Evolutionary conservation across 2,113 vertebrate species (phyloP), one percentile per base, ranked within the genome.

Genomic region (Podarcis muralis): DNA sequence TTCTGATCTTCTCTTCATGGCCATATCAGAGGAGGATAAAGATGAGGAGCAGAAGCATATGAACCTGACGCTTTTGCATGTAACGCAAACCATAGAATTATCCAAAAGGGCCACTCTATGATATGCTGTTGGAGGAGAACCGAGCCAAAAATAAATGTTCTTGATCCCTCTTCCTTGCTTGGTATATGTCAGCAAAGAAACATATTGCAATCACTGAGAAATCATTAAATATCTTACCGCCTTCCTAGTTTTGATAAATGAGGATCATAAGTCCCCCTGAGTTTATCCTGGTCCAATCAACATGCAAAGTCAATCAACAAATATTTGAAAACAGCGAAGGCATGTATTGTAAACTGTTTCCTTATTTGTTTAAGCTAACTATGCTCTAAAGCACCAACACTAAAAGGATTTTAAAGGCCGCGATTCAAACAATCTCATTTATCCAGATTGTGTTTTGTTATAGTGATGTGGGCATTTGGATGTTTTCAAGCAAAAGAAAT

Each of bases 381-480:
- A 4, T 83, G 74, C 59, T 87, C 66, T 59, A 89, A 92, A 89
- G 65, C 27, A 88, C 80, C 89, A 88, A 71, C 37, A 32, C 53
- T 1, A 15, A 92, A 88, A 3, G 68, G 13, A 43, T 94, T 91
- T 92, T 82, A 85, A 89, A 94, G 69, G 11, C 35, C 25, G 32
- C 78, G 1, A 1, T 84, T 90, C n/a, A 85, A 87, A 4, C 32
- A 90, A 90, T n/a, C 0, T 0, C 30, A 27, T 87, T 30, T 84
- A 82, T 89, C 20, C n/a, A 43, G 11, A 89, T n/a, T 79, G 43
- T 68, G 25, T 53, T 92, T 89, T 92, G 57, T 62, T 91, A 27
- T 85, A 76, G 25, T 74, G 84, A 83, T 3, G 87, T 81, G 12
- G 85, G 35, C 12, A 23, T n/a, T 68, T 15, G 27, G 3, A 89